A percentile compares a stretch with the other conserved stretches of the same genome.
Conservation (phyloP, 2,797 vertebrate genomes). For the Siniperca scherzeri region DNA sequence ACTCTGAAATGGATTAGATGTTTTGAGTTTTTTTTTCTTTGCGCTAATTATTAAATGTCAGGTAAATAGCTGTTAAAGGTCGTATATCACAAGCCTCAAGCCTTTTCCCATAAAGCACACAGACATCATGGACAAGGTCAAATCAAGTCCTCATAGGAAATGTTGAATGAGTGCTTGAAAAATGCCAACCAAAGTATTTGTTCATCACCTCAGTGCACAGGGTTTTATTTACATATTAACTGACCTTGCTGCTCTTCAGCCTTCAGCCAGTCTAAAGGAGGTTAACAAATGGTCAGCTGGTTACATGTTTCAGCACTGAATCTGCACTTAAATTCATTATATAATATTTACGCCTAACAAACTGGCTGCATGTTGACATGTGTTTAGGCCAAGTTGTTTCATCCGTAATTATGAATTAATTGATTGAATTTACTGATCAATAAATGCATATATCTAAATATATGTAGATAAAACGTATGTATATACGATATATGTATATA, state of each 20-base stretch:
- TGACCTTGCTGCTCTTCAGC: constrained; percentile 7
- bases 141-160: not conserved
- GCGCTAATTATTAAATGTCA: not conserved
- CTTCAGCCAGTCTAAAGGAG: not conserved
- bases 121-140: not conserved
- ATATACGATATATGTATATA: too few relatives aligned
- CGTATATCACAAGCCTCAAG: not conserved
- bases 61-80: not conserved
- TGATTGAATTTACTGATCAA: not conserved
- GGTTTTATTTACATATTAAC: constrained; percentile 39
- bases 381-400: not conserved
- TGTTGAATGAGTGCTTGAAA: not conserved
- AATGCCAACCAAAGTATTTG: not conserved
- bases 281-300: not conserved
- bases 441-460: not conserved
- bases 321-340: not conserved
- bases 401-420: not conserved
- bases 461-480: not conserved
- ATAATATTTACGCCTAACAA: not conserved
- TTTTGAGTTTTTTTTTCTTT: not conserved
- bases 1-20: too few relatives aligned
- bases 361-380: not conserved
- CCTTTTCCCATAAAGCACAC: not conserved
- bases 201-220: not conserved
- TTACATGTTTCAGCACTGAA: not conserved